phyloP scores from a whole-genome alignment of 2,888 invertebrate genomes.

The Tipula unca region DNA sequence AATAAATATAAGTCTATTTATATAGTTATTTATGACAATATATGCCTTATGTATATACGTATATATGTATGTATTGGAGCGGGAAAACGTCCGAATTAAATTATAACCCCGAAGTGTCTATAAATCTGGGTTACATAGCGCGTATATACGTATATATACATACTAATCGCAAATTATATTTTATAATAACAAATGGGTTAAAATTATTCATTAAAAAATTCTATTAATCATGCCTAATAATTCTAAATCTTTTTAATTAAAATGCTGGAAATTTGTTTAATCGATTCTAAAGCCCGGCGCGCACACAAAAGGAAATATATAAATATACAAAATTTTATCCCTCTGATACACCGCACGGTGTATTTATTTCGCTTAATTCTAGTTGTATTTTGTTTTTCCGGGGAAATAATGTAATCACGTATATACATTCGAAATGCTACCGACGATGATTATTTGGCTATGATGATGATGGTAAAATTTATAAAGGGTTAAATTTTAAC shows the following conservation, averaged over 20 bases:
- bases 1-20: background rate
- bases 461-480: background rate
- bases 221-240: slow-evolving; percentile 4
- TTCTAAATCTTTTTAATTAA: slow-evolving; percentile 14
- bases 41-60: background rate
- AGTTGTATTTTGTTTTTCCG: background rate
- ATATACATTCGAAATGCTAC: background rate
- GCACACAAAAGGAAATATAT: no score
- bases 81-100: background rate
- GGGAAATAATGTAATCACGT: background rate
- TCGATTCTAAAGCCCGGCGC: background rate
- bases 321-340: background rate
- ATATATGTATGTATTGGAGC: no score
- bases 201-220: slow-evolving; percentile 8
- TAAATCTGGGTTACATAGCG: background rate
- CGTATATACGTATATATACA: background rate
- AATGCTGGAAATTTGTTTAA: background rate
- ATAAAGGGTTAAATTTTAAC: background rate
- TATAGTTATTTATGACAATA: background rate
- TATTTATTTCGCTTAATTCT: background rate
- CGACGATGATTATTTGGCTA: background rate
- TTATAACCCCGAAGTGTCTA: background rate
- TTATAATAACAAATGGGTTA: background rate
- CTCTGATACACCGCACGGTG: background rate
- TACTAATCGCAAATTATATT: background rate